A percentile compares a stretch with the other conserved stretches of the same genome.
These are phyloP conservation scores for Prunella strophiata DNA, from an alignment of 2,797 vertebrate genomes.

Conservation along the genomic window DNA sequence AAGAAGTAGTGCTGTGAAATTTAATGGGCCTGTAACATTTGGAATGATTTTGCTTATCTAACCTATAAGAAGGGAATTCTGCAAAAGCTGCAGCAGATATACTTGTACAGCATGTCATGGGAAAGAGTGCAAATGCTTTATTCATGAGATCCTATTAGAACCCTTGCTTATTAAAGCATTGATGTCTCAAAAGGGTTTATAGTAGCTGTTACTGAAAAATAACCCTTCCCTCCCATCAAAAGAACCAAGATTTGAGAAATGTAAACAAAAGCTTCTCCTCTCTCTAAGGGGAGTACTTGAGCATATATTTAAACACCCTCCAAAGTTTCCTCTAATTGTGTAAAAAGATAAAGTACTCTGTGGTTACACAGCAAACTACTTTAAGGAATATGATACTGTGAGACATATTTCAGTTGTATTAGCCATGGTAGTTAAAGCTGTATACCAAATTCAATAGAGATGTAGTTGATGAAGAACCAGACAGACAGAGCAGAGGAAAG, in stretches of 20 bases:
- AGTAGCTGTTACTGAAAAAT: background rate
- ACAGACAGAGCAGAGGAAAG: background rate
- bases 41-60: background rate
- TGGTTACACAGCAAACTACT: background rate
- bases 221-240: background rate
- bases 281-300: background rate
- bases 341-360: background rate
- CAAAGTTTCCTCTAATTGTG: background rate
- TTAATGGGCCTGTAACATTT: background rate
- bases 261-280: background rate
- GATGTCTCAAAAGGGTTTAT: conserved; percentile 11
- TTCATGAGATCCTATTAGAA: conserved; percentile 39
- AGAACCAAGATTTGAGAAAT: background rate
- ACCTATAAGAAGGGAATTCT: background rate
- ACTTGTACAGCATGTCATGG: background rate
- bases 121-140: conserved; percentile 33
- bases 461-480: background rate
- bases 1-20: background rate
- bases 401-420: background rate
- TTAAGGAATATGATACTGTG: background rate
- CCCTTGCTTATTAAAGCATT: background rate
- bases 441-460: background rate
- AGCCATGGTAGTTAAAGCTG: background rate
- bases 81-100: background rate
- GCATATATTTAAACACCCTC: background rate